Percentiles rank a stretch among this genome's conserved stretches.
phyloP scores from a whole-genome alignment of 2,113 vertebrate genomes.

The Platysteira castanea region DNA sequence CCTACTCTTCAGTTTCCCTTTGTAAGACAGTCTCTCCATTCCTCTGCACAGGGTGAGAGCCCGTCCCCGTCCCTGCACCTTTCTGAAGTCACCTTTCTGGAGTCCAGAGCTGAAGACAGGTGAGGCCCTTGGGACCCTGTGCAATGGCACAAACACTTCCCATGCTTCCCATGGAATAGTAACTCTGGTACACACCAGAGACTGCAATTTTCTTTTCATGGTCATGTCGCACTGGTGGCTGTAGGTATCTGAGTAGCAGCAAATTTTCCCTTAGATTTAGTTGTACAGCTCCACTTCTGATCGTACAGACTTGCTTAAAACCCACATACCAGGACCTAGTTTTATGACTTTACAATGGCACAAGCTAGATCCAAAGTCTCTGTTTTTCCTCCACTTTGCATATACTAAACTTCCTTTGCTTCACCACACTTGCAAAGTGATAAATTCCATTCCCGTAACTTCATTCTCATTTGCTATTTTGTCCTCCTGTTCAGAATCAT shows the following conservation, averaged over 20 bases:
- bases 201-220: neutral
- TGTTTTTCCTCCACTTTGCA: neutral
- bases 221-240: neutral
- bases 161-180: neutral
- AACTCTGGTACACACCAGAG: neutral
- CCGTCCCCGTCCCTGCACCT: neutral
- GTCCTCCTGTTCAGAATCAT: neutral
- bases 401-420: neutral
- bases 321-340: neutral
- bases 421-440: neutral
- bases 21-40: neutral
- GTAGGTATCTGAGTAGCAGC: neutral
- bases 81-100: neutral
- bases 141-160: neutral
- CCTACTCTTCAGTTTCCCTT: neutral
- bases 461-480: neutral
- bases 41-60: neutral
- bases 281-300: neutral
- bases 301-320: neutral
- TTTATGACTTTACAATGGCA: accelerated
- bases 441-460: neutral
- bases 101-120: neutral
- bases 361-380: neutral
- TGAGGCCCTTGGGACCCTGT: neutral
- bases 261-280: neutral